A percentile compares a stretch with the other conserved stretches of the same genome.
Conservation (phyloP, 2,113 vertebrate genomes). For the Anolis carolinensis region DNA sequence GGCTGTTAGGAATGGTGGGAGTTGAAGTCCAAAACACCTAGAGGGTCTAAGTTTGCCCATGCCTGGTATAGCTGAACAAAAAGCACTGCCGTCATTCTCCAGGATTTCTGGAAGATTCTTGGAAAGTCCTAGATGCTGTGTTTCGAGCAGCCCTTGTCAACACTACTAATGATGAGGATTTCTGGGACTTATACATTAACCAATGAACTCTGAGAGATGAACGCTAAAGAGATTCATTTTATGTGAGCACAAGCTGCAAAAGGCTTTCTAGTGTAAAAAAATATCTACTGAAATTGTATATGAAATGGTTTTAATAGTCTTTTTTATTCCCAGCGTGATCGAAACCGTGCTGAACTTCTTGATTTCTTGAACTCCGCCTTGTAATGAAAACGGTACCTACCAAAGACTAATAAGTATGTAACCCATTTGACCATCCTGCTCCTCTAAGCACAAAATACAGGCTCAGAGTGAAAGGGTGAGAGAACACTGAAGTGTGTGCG, state of each 20-base stretch:
- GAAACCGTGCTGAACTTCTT: conserved; percentile 87
- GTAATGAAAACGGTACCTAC: conserved; percentile 62
- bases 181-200: not conserved
- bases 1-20: not conserved
- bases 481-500: conserved; percentile 15
- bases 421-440: conserved; percentile 36
- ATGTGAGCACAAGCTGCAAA: not conserved
- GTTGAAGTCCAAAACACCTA: too few species aligned
- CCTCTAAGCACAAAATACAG: conserved; percentile 51
- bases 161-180: not conserved
- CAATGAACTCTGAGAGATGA: not conserved
- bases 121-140: too few species aligned
- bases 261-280: too few species aligned
- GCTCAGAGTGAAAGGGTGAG: conserved; percentile 53
- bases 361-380: conserved; percentile 90
- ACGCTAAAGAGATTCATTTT: too few species aligned
- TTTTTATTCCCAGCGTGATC: conserved; percentile 78
- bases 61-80: too few species aligned
- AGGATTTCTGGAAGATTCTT: too few species aligned
- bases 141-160: not conserved
- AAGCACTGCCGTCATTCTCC: too few species aligned
- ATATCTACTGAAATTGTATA: not conserved
- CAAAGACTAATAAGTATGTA: conserved; percentile 32
- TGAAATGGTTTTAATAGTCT: conserved; percentile 27
- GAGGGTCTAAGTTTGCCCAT: too few species aligned